Evolutionary conservation across 2,797 vertebrate genomes (phyloP).

Genomic region (Gorsachius magnificus): DNA sequence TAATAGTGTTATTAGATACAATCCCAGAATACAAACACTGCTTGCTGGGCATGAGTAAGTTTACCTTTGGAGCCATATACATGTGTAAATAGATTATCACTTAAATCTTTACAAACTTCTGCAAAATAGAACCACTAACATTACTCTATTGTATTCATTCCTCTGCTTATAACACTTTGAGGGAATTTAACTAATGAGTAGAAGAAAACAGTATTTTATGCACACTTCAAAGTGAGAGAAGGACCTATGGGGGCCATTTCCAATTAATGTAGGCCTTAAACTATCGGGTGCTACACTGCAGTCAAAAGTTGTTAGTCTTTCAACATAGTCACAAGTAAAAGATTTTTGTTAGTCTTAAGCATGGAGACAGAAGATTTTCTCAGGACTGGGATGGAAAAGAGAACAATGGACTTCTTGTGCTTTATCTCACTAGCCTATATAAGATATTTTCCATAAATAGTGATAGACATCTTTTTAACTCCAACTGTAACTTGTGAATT

Average conservation of each 20-base stretch:
- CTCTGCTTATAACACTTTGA: neutral
- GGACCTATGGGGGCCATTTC: neutral
- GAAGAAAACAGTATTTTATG: neutral
- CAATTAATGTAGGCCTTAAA: neutral
- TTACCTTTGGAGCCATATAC: neutral
- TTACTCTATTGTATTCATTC: neutral
- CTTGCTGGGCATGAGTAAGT: neutral
- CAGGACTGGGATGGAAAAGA: neutral
- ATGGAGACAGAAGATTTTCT: neutral
- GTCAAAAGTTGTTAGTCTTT: neutral
- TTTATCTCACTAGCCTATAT: neutral
- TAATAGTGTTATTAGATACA: neutral
- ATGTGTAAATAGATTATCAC: neutral
- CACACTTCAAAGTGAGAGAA: neutral
- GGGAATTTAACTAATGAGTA: neutral
- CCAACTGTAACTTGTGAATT: slow-evolving; percentile 31
- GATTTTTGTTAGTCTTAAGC: neutral
- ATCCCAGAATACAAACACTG: neutral
- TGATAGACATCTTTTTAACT: slow-evolving; percentile 33
- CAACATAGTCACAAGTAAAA: neutral
- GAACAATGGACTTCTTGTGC: neutral
- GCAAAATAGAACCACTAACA: neutral
- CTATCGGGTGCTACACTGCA: neutral
- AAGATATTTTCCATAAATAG: slow-evolving; percentile 14
- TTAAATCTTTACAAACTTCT: neutral